Evolutionary conservation across 37 sponge, comb jelly and placozoan genomes (phyloP), one percentile per base, ranked within the genome.

Genomic region (Theonella swinhoei): DNA sequence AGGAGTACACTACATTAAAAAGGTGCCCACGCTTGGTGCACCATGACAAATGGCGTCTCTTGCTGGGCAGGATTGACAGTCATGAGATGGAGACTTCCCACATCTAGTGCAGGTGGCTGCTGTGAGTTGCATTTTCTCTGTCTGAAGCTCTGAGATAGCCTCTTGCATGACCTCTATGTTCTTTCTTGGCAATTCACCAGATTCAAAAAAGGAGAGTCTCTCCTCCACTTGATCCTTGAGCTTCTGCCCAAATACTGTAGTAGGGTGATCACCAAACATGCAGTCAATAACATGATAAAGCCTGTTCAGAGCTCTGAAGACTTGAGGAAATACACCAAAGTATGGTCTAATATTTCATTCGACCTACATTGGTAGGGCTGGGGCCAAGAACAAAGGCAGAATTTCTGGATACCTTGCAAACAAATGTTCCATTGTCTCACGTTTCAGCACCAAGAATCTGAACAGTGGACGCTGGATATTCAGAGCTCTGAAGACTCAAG

Each of bases 261-360:
- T 90, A 4, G 95, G 92, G 14, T 63, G 62, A 26, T 99, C n/a
- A n/a, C n/a, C n/a, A n/a, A n/a, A n/a, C n/a, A n/a, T n/a, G n/a
- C n/a, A n/a, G 29, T 69, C 20, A 19, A 22, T 0, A 69, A 31
- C n/a, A n/a, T n/a, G n/a, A n/a, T n/a, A n/a, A n/a, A n/a, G n/a
- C n/a, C n/a, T n/a, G n/a, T n/a, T n/a, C 80, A 98, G 99, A 71
- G 99, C 99, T 1, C 88, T 99, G 26, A 99, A 99, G 81, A 99
- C 99, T 3, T 87, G 85, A 9, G 97, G 99, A 32, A 99, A 99
- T 69, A 99, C 99, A 0, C 99, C 99, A 42, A 99, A 99, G 77
- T 99, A 99, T 81, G 99, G 99, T 22, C 87, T 99, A 39, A 96
- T 99, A 63, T 99, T 96, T 43, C 97, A 99, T 54, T 99, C 99